Percentiles rank a stretch among this genome's conserved stretches.
Conservation (phyloP, 2,888 invertebrate genomes). For the Euplexia lucipara region DNA sequence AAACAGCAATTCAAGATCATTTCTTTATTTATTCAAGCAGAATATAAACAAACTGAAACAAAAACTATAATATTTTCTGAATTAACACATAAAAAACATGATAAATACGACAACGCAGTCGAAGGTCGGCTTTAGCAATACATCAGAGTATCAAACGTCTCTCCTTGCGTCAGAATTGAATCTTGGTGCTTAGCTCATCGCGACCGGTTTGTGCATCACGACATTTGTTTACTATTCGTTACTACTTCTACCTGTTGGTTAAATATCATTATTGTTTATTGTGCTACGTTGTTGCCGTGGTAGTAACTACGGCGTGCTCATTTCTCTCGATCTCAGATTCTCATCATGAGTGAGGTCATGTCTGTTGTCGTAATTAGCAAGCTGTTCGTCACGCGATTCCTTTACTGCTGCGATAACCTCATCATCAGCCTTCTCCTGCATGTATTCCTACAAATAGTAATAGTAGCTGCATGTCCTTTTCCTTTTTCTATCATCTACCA, state of each 20-base stretch:
- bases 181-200: conserved; percentile 65
- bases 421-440: not conserved
- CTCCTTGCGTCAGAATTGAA: conserved; percentile 64
- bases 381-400: not conserved
- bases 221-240: conserved; percentile 63
- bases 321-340: not conserved
- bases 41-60: conserved; percentile 24
- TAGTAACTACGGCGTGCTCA: conserved; percentile 16
- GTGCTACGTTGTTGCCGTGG: conserved; percentile 2
- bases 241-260: conserved; percentile 51
- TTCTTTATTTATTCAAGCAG: conserved; percentile 35
- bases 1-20: conserved; percentile 19
- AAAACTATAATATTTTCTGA: conserved; percentile 24
- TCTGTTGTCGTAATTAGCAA: not conserved
- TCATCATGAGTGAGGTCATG: not conserved
- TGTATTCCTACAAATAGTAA: not conserved
- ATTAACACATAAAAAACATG: conserved; percentile 35
- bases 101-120: conserved; percentile 48
- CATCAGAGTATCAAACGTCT: conserved; percentile 44
- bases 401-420: not conserved
- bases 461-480: not conserved
- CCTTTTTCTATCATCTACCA: no score
- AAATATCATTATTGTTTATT: conserved; percentile 43
- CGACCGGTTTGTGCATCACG: conserved; percentile 64
- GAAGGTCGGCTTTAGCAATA: conserved; percentile 57